Conservation (phyloP, 1,140 invertebrate genomes). For the Calephelis virginiensis region DNA sequence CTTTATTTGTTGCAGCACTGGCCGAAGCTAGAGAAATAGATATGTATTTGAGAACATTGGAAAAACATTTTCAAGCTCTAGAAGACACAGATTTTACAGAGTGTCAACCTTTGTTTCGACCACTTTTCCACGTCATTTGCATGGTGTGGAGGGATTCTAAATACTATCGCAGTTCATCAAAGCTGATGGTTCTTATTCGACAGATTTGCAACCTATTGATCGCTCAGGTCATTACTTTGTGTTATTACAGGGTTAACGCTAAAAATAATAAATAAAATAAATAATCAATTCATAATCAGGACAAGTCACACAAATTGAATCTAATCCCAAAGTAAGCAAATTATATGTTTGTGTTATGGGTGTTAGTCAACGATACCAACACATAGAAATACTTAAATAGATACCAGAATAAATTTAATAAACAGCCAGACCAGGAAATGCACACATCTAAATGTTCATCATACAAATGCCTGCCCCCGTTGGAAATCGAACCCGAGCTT, state of each 20-base stretch:
- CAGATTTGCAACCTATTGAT: constrained; percentile 96
- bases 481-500: too few relatives aligned
- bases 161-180: constrained; percentile 93
- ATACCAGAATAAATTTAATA: too few relatives aligned
- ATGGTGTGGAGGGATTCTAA: constrained; percentile 93
- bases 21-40: background rate
- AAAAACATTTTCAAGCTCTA: constrained; percentile 87
- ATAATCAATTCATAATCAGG: too few relatives aligned
- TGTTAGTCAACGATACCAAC: too few relatives aligned
- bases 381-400: too few relatives aligned
- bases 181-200: constrained; percentile 92
- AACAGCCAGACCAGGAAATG: too few relatives aligned
- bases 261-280: too few relatives aligned
- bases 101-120: constrained; percentile 84
- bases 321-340: too few relatives aligned
- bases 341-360: too few relatives aligned
- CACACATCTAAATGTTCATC: too few relatives aligned
- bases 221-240: constrained; percentile 78
- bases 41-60: constrained; percentile 88
- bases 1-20: background rate
- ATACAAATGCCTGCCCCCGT: too few relatives aligned
- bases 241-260: background rate
- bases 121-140: constrained; percentile 91
- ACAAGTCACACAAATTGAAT: too few relatives aligned
- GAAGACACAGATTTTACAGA: constrained; percentile 93